Base-by-base conservation (phyloP, 2,888 invertebrate species). In the Calameuta idolon region DNA sequence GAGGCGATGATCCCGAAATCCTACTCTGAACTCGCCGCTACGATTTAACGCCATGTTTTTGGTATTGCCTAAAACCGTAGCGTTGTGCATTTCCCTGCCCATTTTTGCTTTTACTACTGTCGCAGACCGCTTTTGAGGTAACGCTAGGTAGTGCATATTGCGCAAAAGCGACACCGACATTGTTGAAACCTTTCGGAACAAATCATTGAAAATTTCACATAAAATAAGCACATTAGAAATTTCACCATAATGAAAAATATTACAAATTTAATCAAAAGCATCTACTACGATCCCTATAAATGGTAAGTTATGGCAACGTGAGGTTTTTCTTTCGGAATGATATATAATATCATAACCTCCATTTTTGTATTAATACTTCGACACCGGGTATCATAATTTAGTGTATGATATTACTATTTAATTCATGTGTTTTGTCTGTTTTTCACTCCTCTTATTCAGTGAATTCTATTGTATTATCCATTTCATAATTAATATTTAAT, bases 211-310 rank as follows among this genome's bases (percentile, higher is more conserved):
- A 55, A 55, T 23, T 55, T 5, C 23, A 9, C 23, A 55, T 23
- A 55, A 23, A 55, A 23, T 55, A 55, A 55, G 23, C 23, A 55
- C 23, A 55, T 23, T 23, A 40, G 23, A 23, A 55, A 55, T 23
- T 55, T 55, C 23, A 55, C 23, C 55, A 80, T 40, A 77, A 86
- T 86, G 86, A 79, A 77, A 34, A 34, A 34, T 23, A 11, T 84
- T 11, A 35, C 78, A 12, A 81, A 78, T 76, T 93, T 94, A 82
- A 83, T 96, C 31, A 94, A 94, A 89, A 94, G 94, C 85, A 92
- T 96, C 79, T 96, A 96, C 87, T 92, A 95, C 87, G 95, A 96
- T 90, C 95, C 96, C 79, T 96, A 95, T 85, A 96, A 96, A 93
- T 96, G 96, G 96, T 96, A 92, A 93, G 93, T 92, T 79, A 83